A percentile compares a stretch with the other conserved stretches of the same genome.
These are phyloP conservation scores for Xenopus laevis DNA, from an alignment of 2,113 vertebrate genomes.

Conservation along the genomic window DNA sequence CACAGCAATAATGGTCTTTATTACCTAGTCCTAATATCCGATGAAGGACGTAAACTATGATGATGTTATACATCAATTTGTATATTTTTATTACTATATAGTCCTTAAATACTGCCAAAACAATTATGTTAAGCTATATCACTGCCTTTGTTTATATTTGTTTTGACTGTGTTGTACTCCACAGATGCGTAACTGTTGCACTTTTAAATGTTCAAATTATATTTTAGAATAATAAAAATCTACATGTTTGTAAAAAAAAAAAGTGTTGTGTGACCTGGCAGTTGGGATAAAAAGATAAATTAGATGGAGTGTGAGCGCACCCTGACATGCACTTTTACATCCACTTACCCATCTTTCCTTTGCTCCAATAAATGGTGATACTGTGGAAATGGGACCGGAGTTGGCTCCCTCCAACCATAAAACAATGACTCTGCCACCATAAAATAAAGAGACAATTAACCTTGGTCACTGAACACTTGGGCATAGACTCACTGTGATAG, in stretches of 20 bases:
- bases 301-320: too few relatives aligned
- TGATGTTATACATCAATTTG: constrained; percentile 91
- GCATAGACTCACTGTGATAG: too few relatives aligned
- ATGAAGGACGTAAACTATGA: constrained; percentile 72
- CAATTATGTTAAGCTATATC: constrained; percentile 85
- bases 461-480: too few relatives aligned
- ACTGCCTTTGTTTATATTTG: constrained; percentile 83
- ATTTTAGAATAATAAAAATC: constrained; percentile 79
- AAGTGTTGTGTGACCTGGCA: too few relatives aligned
- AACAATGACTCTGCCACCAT: too few relatives aligned
- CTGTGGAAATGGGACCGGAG: too few relatives aligned
- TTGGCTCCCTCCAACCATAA: too few relatives aligned
- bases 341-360: too few relatives aligned
- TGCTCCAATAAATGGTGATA: too few relatives aligned
- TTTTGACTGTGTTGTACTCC: constrained; percentile 87
- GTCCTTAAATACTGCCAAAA: constrained; percentile 77
- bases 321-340: too few relatives aligned
- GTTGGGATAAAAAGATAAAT: too few relatives aligned
- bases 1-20: constrained; percentile 59
- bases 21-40: constrained; percentile 68
- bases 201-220: constrained; percentile 86
- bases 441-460: too few relatives aligned
- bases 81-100: constrained; percentile 80
- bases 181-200: constrained; percentile 91
- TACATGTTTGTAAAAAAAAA: constrained; percentile 63